These are phyloP conservation scores for Hoplostethus mediterraneus DNA, from an alignment of 2,797 vertebrate species.

Conservation along the genomic window DNA sequence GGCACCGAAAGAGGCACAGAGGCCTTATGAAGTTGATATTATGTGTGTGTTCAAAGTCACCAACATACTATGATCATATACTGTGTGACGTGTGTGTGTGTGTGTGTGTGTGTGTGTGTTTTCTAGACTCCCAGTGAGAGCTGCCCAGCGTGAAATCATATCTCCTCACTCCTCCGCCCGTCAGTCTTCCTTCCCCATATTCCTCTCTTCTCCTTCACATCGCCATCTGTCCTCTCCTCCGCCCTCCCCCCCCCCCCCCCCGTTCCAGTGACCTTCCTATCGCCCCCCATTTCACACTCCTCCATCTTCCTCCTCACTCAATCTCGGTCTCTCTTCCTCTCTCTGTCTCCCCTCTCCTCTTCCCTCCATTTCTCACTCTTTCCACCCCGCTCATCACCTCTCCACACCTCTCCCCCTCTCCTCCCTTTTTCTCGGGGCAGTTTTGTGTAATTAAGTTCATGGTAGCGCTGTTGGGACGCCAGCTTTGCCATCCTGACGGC, in stretches of 20 bases:
- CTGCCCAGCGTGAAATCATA: conserved; percentile 64
- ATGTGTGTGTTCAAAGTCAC: conserved; percentile 66
- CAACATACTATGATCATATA: conserved; percentile 61
- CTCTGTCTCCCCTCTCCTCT: conserved; percentile 7
- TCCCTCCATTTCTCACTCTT: conserved; percentile 36
- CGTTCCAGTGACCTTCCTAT: conserved; percentile 74
- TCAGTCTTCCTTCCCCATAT: conserved; percentile 53
- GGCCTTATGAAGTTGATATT: conserved; percentile 51
- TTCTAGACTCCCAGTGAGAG: conserved; percentile 46
- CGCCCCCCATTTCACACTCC: conserved; percentile 62
- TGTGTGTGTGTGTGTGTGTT: conserved; percentile 44
- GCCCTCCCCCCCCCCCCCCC: conserved; percentile 44
- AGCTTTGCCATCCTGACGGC: conserved; percentile 74
- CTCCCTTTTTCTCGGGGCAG: conserved; percentile 59
- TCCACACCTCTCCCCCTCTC: conserved; percentile 17
- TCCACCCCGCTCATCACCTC: conserved; percentile 41
- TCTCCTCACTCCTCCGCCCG: conserved; percentile 44
- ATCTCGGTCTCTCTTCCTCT: conserved; percentile 21
- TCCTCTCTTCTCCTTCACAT: conserved; percentile 37
- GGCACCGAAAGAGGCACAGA: conserved; percentile 55
- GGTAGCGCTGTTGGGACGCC: conserved; percentile 61
- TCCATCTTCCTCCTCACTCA: conserved; percentile 20
- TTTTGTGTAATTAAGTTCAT: conserved; percentile 82
- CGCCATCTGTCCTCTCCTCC: conserved; percentile 64
- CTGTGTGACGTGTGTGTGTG: conserved; percentile 37